Evolutionary conservation across 2,113 vertebrate species (phyloP).

Genomic region (Pseudorectes ferrugineus): DNA sequence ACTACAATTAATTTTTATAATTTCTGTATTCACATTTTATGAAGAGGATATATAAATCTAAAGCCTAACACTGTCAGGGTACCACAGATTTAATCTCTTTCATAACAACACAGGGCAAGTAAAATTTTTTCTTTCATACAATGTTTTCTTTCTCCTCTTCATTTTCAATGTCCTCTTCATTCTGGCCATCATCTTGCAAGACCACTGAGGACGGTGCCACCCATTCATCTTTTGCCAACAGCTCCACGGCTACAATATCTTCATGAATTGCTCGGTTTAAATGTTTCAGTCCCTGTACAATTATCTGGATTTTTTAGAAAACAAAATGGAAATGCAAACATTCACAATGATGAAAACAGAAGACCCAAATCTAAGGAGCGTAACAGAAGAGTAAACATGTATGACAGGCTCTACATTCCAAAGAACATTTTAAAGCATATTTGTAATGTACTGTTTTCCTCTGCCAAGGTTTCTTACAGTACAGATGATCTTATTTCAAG

Average conservation of each 20-base stretch:
- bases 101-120: accelerated
- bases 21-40: background rate
- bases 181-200: slow-evolving; percentile 88
- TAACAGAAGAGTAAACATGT: background rate
- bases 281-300: slow-evolving; percentile 90
- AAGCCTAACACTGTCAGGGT: background rate
- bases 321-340: background rate
- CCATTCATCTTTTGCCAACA: slow-evolving; percentile 84
- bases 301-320: slow-evolving; percentile 74
- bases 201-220: slow-evolving; percentile 87
- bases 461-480: background rate
- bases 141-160: slow-evolving; percentile 79
- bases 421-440: background rate
- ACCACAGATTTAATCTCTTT: background rate
- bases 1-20: background rate
- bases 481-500: background rate
- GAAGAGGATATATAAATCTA: background rate
- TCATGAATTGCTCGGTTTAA: slow-evolving; percentile 92
- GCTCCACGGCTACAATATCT: slow-evolving; percentile 90
- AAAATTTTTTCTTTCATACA: slow-evolving; percentile 55
- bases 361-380: background rate
- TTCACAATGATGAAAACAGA: background rate
- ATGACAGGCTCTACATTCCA: background rate
- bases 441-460: background rate
- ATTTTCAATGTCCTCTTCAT: slow-evolving; percentile 78